Percentiles rank a stretch among this genome's conserved stretches.
These are phyloP conservation scores for Cettia cetti DNA, from an alignment of 2,113 vertebrate species.

Conservation along the genomic window DNA sequence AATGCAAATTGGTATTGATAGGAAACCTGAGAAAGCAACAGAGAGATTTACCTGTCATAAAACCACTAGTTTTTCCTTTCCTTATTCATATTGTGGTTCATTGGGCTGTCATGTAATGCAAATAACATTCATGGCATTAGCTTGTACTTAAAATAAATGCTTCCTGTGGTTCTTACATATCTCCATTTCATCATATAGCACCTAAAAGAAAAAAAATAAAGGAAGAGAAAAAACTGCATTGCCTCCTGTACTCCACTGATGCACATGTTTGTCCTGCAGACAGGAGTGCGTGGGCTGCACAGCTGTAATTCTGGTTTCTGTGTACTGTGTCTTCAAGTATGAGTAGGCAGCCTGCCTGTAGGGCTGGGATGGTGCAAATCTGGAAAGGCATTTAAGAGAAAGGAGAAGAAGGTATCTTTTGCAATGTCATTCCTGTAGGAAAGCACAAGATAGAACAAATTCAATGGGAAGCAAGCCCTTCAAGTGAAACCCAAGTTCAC, in stretches of 20 bases:
- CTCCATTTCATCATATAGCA: constrained; percentile 43
- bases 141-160: constrained; percentile 50
- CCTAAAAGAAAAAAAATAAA: neutral
- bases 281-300: neutral
- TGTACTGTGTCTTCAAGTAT: constrained; percentile 27
- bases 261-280: constrained; percentile 44
- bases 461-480: neutral
- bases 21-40: constrained; percentile 39
- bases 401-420: constrained; percentile 8
- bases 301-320: constrained; percentile 43
- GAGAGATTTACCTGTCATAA: constrained; percentile 7
- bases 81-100: constrained; percentile 41
- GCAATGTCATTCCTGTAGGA: constrained; percentile 18
- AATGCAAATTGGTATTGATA: constrained; percentile 3
- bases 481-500: neutral
- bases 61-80: constrained; percentile 29
- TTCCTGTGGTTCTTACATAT: constrained; percentile 54
- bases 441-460: constrained; percentile 19
- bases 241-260: neutral
- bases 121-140: constrained; percentile 51
- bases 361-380: constrained; percentile 21
- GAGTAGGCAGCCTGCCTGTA: constrained; percentile 42
- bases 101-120: constrained; percentile 42
- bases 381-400: constrained; percentile 42
- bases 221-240: neutral